Base-by-base conservation (phyloP, 2,888 invertebrate species). In the Diplazon laetatorius region DNA sequence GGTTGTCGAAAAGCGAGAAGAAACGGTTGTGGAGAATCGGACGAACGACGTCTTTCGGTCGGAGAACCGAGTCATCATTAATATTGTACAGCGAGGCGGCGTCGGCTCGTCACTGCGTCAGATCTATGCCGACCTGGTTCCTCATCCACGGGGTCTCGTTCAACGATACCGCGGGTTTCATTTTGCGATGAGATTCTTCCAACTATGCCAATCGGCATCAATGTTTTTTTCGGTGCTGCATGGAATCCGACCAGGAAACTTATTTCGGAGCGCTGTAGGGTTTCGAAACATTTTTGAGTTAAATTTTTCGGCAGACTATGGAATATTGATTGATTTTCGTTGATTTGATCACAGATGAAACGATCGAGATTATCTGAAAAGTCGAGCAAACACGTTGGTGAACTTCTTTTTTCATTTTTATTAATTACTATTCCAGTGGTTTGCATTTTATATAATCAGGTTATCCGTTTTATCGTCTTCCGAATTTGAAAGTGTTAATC, bases 81-180 rank as follows among this genome's bases (percentile, higher is more conserved):
- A 89, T 89, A 88, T 89, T 87, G 84, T 84, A 82, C 85, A 75
- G 70, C 84, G 83, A 78, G 79, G 74, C 85, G 76, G 68, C 66
- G 79, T 76, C 76, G 79, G 87, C 84, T 85, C 87, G 85, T 87
- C 87, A 85, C 84, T 78, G 82, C 88, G 86, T 89, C 89, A 88
- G 88, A 88, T 89, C 88, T 89, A 87, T 86, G 87, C 88, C 89
- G 89, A 86, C 87, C 86, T 87, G 87, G 86, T 85, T 85, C 86
- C 84, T 85, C 82, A 66, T 63, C 46, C 66, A 48, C 71, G 70
- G 59, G 68, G 8, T 71, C 66, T 37, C 9, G 22, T 48, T 30
- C 35, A 59, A 63, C 66, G 69, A 75, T 76, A 71, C 65, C 4
- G n/a, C n/a, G 42, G 35, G 55, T 71, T 60, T 69, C 70, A 48